Percentiles rank a stretch among this genome's conserved stretches.
These are phyloP conservation scores for Esperia sulphurella DNA, from an alignment of 2,888 invertebrate genomes.

Conservation along the genomic window DNA sequence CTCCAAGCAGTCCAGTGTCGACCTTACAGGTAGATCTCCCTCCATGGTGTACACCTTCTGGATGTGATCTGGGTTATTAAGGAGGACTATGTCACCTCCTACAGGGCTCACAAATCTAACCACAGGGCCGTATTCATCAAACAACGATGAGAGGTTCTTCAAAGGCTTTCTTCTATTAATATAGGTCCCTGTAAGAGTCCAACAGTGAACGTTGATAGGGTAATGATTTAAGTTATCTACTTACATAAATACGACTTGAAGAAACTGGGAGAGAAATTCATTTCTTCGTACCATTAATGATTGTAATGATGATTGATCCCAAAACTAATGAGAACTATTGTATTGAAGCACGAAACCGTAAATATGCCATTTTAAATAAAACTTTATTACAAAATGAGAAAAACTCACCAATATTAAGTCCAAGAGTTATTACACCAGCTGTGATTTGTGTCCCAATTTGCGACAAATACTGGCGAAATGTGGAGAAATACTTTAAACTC, in stretches of 20 bases:
- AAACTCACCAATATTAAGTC: constrained; percentile 68
- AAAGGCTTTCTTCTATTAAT: constrained; percentile 43
- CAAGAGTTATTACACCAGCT: constrained; percentile 68
- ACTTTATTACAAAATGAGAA: background rate
- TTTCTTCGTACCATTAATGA: too few relatives aligned
- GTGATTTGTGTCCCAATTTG: constrained; percentile 81
- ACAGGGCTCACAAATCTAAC: constrained; percentile 83
- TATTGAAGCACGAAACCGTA: too few relatives aligned
- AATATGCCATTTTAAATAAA: too few relatives aligned
- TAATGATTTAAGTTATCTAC: too few relatives aligned
- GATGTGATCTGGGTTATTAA: constrained; percentile 82
- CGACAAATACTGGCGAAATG: constrained; percentile 80
- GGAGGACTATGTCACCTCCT: constrained; percentile 81
- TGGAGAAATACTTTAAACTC: constrained; percentile 77
- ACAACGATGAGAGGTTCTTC: constrained; percentile 51
- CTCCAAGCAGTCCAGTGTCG: constrained; percentile 81
- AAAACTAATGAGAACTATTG: too few relatives aligned
- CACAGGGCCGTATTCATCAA: constrained; percentile 81
- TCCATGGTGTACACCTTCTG: constrained; percentile 81
- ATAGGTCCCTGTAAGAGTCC: constrained; percentile 38
- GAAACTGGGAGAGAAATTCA: too few relatives aligned
- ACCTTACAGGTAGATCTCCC: constrained; percentile 79
- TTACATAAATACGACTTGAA: too few relatives aligned
- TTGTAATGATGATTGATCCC: too few relatives aligned
- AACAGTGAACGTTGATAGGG: too few relatives aligned